phyloP scores from a whole-genome alignment of 2,113 vertebrate species.

The Thymallus thymallus region DNA sequence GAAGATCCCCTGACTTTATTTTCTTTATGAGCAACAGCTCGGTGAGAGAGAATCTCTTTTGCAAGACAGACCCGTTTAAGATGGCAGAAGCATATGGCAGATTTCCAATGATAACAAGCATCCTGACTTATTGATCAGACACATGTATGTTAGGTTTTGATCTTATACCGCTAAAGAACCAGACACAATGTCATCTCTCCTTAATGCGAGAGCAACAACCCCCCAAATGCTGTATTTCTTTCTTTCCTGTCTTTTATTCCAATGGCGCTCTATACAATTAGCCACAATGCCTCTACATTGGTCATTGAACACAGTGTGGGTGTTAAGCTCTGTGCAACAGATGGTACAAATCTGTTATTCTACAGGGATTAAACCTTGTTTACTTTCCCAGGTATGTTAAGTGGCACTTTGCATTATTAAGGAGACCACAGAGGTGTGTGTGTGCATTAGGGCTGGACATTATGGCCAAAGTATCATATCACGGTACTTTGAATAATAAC shows the following conservation, averaged over 20 bases:
- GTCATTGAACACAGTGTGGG: conserved; percentile 55
- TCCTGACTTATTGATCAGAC: no score
- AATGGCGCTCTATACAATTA: background rate
- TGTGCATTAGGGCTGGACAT: conserved; percentile 32
- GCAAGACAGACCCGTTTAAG: no score
- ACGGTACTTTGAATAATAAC: conserved; percentile 31
- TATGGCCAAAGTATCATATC: conserved; percentile 39
- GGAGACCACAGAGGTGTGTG: conserved; percentile 45
- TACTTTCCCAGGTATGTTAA: conserved; percentile 68
- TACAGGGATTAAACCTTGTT: conserved; percentile 65
- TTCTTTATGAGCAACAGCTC: background rate
- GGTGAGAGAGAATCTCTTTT: no score
- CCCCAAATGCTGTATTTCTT: no score
- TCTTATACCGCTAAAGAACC: no score
- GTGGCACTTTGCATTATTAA: conserved; percentile 54
- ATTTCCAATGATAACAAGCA: no score
- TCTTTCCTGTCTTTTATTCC: no score
- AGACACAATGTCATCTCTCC: no score
- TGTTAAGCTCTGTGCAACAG: conserved; percentile 70
- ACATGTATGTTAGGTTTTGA: no score
- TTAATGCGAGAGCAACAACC: no score
- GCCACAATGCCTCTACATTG: conserved; percentile 43
- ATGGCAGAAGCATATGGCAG: no score
- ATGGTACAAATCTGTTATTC: conserved; percentile 72
- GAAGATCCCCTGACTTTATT: background rate